A percentile compares a stretch with the other conserved stretches of the same genome.
These are phyloP conservation scores for Rhipidura dahli DNA, from an alignment of 2,113 vertebrate genomes.

Conservation along the genomic window DNA sequence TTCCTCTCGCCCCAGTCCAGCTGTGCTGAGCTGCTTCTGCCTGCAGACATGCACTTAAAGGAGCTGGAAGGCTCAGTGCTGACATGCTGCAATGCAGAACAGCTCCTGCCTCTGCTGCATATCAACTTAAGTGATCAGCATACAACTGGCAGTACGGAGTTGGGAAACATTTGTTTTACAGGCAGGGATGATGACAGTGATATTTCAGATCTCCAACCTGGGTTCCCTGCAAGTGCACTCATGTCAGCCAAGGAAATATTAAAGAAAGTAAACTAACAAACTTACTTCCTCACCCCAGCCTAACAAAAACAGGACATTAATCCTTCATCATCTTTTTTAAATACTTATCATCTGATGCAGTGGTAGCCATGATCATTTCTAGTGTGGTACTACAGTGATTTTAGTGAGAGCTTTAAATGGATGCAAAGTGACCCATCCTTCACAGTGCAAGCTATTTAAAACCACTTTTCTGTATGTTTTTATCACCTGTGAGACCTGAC, in stretches of 20 bases:
- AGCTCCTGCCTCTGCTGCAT: conserved; percentile 4
- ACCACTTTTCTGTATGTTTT: background rate
- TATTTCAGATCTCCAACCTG: background rate
- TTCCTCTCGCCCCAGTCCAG: background rate
- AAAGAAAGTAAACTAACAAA: background rate
- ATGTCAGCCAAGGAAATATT: background rate
- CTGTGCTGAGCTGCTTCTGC: background rate
- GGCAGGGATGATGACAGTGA: background rate
- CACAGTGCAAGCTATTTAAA: background rate
- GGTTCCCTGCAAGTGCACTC: background rate
- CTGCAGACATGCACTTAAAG: background rate
- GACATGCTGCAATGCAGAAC: conserved; percentile 40
- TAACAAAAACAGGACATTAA: background rate
- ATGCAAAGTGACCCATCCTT: background rate
- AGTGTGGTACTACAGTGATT: background rate
- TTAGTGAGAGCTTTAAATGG: background rate
- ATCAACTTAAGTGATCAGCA: background rate
- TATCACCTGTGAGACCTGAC: background rate
- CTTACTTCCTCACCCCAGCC: background rate
- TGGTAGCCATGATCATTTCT: background rate
- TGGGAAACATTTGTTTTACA: background rate
- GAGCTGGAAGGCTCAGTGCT: conserved; percentile 1
- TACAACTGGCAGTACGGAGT: background rate
- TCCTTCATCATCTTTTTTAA: background rate
- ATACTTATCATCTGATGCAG: background rate